Percentiles rank a stretch among this genome's conserved stretches.
Conservation (phyloP, 2,113 vertebrate genomes). For the Gavialis gangeticus region DNA sequence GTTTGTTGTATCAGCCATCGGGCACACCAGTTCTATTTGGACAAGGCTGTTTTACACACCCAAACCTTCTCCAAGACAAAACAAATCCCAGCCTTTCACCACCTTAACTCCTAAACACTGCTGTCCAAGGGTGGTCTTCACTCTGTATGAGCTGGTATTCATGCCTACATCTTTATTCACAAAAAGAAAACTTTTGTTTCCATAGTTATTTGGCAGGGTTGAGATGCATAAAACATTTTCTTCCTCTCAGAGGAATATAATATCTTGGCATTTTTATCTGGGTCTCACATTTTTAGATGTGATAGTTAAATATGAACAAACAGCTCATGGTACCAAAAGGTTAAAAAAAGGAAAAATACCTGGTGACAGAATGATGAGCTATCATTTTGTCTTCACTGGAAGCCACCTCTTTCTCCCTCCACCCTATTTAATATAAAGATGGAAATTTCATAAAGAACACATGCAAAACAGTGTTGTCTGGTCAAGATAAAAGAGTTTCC, state of each 20-base stretch:
- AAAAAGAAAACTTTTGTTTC: slow-evolving; percentile 21
- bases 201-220: slow-evolving; percentile 49
- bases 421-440: neutral
- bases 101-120: slow-evolving; percentile 36
- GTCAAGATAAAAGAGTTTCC: slow-evolving; percentile 30
- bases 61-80: slow-evolving; percentile 56
- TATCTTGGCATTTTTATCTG: slow-evolving; percentile 27
- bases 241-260: slow-evolving; percentile 5
- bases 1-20: slow-evolving; percentile 53
- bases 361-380: neutral
- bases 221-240: neutral
- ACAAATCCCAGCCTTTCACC: slow-evolving; percentile 16
- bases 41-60: slow-evolving; percentile 57
- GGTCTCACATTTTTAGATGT: slow-evolving; percentile 35
- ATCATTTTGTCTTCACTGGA: neutral
- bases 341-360: neutral
- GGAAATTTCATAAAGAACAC: neutral
- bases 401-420: neutral
- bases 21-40: slow-evolving; percentile 58
- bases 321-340: neutral
- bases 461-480: neutral
- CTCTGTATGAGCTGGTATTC: slow-evolving; percentile 8
- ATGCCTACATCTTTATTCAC: slow-evolving; percentile 32
- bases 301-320: slow-evolving; percentile 30
- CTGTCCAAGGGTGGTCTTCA: slow-evolving; percentile 55